Base-by-base conservation (phyloP, 2,888 invertebrate species). In the Hipparchia sbordonii region DNA sequence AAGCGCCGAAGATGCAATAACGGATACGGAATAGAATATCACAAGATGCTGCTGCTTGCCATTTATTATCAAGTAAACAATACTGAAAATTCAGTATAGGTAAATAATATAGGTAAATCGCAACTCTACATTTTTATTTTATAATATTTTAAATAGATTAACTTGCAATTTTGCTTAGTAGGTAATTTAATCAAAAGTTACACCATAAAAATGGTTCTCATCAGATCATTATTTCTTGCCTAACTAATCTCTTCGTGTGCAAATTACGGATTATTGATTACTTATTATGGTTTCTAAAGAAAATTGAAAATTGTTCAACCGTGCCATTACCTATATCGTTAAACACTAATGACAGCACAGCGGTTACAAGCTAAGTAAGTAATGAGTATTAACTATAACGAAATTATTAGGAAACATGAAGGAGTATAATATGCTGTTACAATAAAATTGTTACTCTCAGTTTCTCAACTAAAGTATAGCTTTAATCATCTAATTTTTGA, bases 281-380 rank as follows among this genome's bases (percentile, higher is more conserved):
- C 63, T 46, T n/a, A 51, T 63, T 10, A 63, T 63, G 10, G 51
- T 63, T 51, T 63, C 48, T 48, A 51, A 63, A 51, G 63, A 63
- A 63, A 63, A 63, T 63, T 63, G 63, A 63, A 63, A 63, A 63
- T 63, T 63, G 48, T 63, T 48, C 51, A 39, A 12, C 63, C 51
- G 10, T 63, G 63, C 46, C 48, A 51, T 63, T 63, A 48, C 51
- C 51, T 63, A 51, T 48, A 63, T 48, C 63, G 63, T 63, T 63
- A 63, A 63, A 23, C 63, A 13, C 48, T 63, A 63, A 63, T 63
- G 63, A 63, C 63, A 63, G 51, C 23, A 13, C 13, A 48, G 51
- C 63, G 63, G 51, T 51, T 48, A 13, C 63, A 63, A 46, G 51
- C 7, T 51, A 48, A 48, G 48, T 54, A 51, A 13, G 48, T 63